Evolutionary conservation across 2,888 invertebrate genomes (phyloP).

Genomic region (Melipona bicolor): DNA sequence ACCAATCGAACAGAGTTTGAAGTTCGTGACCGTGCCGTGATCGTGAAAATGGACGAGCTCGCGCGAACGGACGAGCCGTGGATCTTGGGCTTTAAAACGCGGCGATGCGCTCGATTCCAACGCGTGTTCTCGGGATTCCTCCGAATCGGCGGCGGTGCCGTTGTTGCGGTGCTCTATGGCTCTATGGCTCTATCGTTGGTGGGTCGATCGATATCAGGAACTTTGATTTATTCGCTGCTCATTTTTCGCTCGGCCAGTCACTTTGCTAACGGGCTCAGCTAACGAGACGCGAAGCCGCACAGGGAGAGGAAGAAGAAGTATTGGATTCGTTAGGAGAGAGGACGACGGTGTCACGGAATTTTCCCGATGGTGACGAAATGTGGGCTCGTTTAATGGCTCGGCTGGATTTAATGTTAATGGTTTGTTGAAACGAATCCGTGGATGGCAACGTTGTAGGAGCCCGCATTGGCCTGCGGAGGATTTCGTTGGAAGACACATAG

Average conservation of each 20-base stretch:
- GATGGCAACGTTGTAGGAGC: constrained; percentile 48
- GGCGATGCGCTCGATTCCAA: background rate
- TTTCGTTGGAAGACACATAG: constrained; percentile 55
- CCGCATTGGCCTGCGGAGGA: constrained; percentile 64
- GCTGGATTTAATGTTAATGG: constrained; percentile 64
- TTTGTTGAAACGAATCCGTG: constrained; percentile 62
- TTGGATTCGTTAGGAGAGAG: background rate
- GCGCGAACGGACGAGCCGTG: constrained; percentile 4
- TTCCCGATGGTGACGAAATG: constrained; percentile 41
- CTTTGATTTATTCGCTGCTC: constrained; percentile 15
- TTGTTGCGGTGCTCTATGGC: background rate
- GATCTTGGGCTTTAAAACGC: background rate
- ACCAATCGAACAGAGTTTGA: constrained; percentile 53
- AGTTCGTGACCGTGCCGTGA: constrained; percentile 45
- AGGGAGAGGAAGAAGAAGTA: background rate
- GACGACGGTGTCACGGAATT: constrained; percentile 23
- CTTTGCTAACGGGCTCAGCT: constrained; percentile 10
- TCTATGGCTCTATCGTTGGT: background rate
- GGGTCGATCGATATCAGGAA: background rate
- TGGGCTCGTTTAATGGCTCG: constrained; percentile 56
- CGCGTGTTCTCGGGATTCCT: background rate
- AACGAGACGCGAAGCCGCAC: constrained; percentile 7
- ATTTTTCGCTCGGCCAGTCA: constrained; percentile 15
- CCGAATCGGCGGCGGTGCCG: background rate
- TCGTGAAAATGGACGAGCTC: constrained; percentile 24